Percentiles rank a stretch among this genome's conserved stretches.
These are phyloP conservation scores for Gavia stellata DNA, from an alignment of 2,113 vertebrate species.

Conservation along the genomic window DNA sequence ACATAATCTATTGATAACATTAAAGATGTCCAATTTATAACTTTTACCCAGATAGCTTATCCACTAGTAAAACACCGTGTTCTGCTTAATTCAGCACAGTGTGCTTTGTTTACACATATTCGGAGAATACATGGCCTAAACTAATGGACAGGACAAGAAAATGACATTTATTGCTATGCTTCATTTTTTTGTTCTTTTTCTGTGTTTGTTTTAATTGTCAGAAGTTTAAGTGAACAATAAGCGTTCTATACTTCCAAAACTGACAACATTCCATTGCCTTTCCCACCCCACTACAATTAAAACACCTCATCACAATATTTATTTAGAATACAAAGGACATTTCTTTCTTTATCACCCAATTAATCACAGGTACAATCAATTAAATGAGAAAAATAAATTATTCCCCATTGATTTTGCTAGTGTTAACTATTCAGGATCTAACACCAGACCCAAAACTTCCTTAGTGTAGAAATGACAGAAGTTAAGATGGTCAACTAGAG, in stretches of 20 bases:
- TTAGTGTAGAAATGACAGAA: neutral
- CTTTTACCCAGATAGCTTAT: neutral
- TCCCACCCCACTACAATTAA: neutral
- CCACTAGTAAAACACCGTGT: neutral
- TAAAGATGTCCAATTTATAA: neutral
- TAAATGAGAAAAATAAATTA: neutral
- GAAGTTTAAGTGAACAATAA: neutral
- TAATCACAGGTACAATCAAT: neutral
- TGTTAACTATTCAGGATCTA: neutral
- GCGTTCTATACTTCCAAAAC: neutral
- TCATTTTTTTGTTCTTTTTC: neutral
- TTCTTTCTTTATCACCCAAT: neutral
- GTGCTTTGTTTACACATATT: neutral
- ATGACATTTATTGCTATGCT: neutral
- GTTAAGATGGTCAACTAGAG: neutral
- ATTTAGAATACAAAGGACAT: neutral
- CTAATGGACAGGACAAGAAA: neutral
- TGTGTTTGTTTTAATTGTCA: neutral
- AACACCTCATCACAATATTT: neutral
- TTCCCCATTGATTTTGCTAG: neutral
- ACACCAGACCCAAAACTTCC: neutral
- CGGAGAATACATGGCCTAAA: neutral
- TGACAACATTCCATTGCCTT: neutral
- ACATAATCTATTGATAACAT: neutral
- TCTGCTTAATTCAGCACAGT: neutral